Base-by-base conservation (phyloP, 1,140 invertebrate genomes). In the Holotrichia oblita region DNA sequence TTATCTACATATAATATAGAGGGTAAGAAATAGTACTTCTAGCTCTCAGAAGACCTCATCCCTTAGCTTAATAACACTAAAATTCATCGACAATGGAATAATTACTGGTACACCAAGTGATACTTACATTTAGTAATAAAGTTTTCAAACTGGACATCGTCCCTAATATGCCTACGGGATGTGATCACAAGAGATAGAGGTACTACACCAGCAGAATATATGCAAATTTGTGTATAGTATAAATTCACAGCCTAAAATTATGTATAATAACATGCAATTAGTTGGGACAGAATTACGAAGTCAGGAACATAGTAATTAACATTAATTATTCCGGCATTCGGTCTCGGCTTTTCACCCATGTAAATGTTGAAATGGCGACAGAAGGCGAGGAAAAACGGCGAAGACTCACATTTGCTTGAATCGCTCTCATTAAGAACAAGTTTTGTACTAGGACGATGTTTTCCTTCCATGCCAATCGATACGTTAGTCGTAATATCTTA, bases 261-360 rank as follows among this genome's bases (percentile, higher is more conserved):
- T 69, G 61, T 69, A 69, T 69, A 69, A 69, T 69, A 69, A 69
- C 61, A 27, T 69, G 61, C 61, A 69, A 69, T 69, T 69, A 69
- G 61, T 69, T 27, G 61, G 61, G 61, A 69, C 61, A 20, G 24
- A 69, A 69, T 69, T 69, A 69, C 61, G 61, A 69, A 69, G 61
- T 69, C 20, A n/a, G 61, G 27, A 69, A 69, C 61, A 27, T 14
- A 69, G 61, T 69, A 27, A 69, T 69, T 69, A 69, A 69, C 61
- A 69, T 69, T 69, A 69, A 69, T 69, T 69, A 69, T 69, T 69
- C 61, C 61, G 61, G 10, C 14, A 24, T 69, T 69, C 61, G 61
- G 24, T 34, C 61, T 22, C 22, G 61, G 22, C 61, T 69, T 69
- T 69, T 69, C 61, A 69, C 61, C 61, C 22, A 69, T 20, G 27